Evolutionary conservation across 1,140 invertebrate genomes (phyloP), one percentile per base, ranked within the genome.

Genomic region (Cotesia glomerata): DNA sequence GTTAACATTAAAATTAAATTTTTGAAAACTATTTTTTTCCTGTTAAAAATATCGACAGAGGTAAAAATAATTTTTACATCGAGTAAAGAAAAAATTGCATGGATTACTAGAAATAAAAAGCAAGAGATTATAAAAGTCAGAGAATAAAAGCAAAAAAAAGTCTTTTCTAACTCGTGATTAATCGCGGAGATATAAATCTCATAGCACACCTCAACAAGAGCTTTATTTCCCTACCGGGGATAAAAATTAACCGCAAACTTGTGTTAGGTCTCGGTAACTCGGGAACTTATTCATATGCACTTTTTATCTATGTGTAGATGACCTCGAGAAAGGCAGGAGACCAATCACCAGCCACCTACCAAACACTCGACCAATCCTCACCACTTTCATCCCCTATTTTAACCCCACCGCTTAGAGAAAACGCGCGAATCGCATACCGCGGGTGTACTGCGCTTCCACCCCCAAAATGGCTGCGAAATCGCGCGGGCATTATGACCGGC

Each of bases 401-500:
- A 65, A 54, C 52, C 54, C 34, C 61, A 36, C 49, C 26, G 65
- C 68, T 56, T 49, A 11, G 36, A 2, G 4, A 66, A 71, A 72
- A 77, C 79, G 79, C 59, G 65, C 45, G 13, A 65, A 52, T 65
- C 68, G 61, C 49, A 34, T 72, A 61, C 58, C 74, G 69, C 61
- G 65, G 74, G 74, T 71, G 49, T 52, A 76, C 69, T 63, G 69
- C 75, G 81, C 80, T 74, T 78, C 83, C 85, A 85, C 82, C 86
- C 81, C 81, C 85, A 87, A 87, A 86, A 87, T 87, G 86, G 86
- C 86, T 85, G 84, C 84, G 81, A 86, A 85, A 82, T 82, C 79
- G 78, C 77, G 78, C 82, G 81, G 77, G 82, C 78, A 84, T 84
- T 84, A 84, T 81, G 76, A 81, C 72, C 79, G 73, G 75, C 76